A percentile compares a stretch with the other conserved stretches of the same genome.
Evolutionary conservation across 2,797 vertebrate genomes (phyloP).

Genomic region (Falco novaeseelandiae): DNA sequence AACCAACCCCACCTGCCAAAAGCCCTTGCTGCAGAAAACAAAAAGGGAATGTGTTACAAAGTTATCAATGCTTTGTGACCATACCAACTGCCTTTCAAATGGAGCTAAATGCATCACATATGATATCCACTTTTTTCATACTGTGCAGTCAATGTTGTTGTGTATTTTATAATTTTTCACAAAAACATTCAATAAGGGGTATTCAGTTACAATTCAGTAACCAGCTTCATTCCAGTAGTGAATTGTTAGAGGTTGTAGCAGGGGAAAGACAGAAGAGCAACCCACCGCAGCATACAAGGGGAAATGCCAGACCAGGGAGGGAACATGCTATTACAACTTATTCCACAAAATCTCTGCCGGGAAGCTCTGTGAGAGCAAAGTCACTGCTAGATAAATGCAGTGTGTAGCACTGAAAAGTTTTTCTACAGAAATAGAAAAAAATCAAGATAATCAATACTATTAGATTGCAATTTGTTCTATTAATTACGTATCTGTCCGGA

Average conservation of each 20-base stretch:
- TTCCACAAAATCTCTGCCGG: background rate
- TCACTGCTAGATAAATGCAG: background rate
- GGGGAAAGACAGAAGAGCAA: background rate
- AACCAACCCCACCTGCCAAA: background rate
- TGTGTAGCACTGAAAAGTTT: background rate
- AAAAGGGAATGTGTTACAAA: background rate
- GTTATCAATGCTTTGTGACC: background rate
- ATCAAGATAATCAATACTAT: background rate
- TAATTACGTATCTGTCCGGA: background rate
- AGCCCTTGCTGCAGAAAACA: background rate
- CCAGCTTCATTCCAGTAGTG: background rate
- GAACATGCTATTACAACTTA: background rate
- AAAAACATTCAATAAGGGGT: background rate
- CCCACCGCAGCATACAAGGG: background rate
- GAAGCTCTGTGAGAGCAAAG: background rate
- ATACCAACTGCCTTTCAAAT: background rate
- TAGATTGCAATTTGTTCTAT: background rate
- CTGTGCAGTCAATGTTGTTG: background rate
- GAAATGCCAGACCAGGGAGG: background rate
- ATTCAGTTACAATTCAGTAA: background rate
- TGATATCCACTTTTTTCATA: background rate
- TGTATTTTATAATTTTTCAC: background rate
- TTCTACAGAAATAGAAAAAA: slow-evolving; percentile 11
- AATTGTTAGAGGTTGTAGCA: background rate
- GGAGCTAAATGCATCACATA: background rate